Evolutionary conservation across 2,113 vertebrate genomes (phyloP).

Genomic region (Garra rufa): DNA sequence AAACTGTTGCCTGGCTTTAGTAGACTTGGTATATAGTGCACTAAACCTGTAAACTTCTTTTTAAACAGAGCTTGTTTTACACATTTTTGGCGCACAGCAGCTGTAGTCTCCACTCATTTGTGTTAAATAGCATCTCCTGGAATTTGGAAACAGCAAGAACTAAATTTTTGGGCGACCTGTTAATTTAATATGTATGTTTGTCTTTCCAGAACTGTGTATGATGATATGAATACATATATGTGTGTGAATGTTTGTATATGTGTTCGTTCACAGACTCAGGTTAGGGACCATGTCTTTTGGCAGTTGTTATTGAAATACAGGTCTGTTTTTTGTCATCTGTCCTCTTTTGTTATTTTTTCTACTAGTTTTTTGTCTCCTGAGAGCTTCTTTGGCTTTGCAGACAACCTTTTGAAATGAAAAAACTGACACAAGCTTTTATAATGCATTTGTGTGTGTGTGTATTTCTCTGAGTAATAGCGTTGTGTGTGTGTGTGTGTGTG

Average conservation of each 20-base stretch:
- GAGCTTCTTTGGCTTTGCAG: conserved; percentile 24
- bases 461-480: conserved; percentile 18
- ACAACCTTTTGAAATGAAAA: conserved; percentile 32
- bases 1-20: background rate
- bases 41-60: background rate
- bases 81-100: background rate
- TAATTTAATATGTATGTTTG: background rate
- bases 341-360: background rate
- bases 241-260: background rate
- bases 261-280: background rate
- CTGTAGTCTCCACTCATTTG: background rate
- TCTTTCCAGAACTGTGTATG: background rate
- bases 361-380: conserved; percentile 5
- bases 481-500: background rate
- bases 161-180: background rate
- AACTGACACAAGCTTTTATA: conserved; percentile 32
- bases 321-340: conserved; percentile 1
- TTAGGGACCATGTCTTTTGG: conserved; percentile 2
- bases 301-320: conserved; percentile 13
- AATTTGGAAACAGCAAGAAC: background rate
- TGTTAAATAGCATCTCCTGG: background rate
- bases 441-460: conserved; percentile 24
- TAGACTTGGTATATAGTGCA: background rate
- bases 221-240: background rate
- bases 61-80: background rate